phyloP scores from a whole-genome alignment of 2,888 invertebrate genomes.

The Sphecodes monilicornis region DNA sequence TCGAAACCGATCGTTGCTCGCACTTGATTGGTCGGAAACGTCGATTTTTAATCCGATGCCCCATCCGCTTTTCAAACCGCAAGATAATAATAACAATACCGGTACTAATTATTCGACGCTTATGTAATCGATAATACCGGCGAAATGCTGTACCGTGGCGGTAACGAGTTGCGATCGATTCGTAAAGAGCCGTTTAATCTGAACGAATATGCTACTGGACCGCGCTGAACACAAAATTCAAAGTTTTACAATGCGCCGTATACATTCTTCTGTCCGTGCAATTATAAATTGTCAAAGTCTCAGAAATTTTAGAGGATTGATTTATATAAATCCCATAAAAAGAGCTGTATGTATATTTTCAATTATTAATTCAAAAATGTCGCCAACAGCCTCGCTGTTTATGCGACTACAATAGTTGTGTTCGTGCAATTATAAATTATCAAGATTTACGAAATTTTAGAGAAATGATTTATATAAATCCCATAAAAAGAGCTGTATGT shows the following conservation, averaged over 20 bases:
- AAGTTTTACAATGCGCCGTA: neutral
- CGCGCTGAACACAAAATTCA: neutral
- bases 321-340: too few relatives aligned
- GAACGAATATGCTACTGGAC: neutral
- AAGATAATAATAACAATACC: neutral
- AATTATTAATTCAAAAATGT: too few relatives aligned
- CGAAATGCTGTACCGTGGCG: neutral
- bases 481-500: too few relatives aligned
- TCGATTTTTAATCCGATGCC: constrained; percentile 1
- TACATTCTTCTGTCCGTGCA: neutral
- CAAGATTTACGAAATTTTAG: neutral
- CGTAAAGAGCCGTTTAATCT: neutral
- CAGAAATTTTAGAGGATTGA: too few relatives aligned
- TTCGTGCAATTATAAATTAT: too few relatives aligned
- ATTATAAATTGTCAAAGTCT: neutral
- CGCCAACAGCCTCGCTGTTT: neutral
- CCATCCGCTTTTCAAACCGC: neutral
- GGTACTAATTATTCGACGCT: neutral
- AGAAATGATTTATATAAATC: too few relatives aligned
- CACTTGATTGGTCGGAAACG: neutral
- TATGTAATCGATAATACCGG: neutral
- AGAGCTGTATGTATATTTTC: too few relatives aligned
- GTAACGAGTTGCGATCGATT: neutral
- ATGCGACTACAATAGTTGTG: too few relatives aligned
- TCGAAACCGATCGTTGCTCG: neutral